Base-by-base conservation (phyloP, 2,113 vertebrate species). In the Pampusana beccarii region DNA sequence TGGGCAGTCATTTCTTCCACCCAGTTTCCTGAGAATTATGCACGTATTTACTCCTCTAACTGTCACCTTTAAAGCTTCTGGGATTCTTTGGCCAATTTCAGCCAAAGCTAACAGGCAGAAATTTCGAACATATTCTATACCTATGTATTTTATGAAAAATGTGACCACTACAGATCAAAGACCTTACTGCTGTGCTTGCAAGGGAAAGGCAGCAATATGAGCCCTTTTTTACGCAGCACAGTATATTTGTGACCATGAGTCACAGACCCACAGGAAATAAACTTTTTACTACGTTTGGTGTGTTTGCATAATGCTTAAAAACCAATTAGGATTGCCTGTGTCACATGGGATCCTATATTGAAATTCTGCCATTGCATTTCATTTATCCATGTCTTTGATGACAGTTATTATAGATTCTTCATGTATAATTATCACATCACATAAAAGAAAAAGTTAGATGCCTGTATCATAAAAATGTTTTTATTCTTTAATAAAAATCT, bases 81-180 rank as follows among this genome's bases (percentile, higher is more conserved):
- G 20, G 34, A 48, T 81, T 91, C 61, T 95, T 93, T 87, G 77
- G 44, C 28, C 50, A 69, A 50, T 90, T 92, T 79, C n/a, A 88
- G 58, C 51, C 11, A 3, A 66, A 92, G 46, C 13, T 80, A 93
- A 86, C 13, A 28, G 58, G 17, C 11, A 88, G 72, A 80, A 56
- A 51, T 86, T 88, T 91, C 3, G 15, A 94, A 78, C 48, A 13
- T 89, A 53, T 28, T 67, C 26, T 71, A 26, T 75, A 48, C 20
- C 53, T 81, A 57, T 11, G 3, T 67, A 51, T 71, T 71, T 67
- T 72, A 56, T 56, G 29, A 48, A 53, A 93, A 86, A 66, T 11
- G 25, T 74, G 86, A 56, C 60, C 33, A 67, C 33, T 71, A 24
- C 26, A 60, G 38, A 67, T 75, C 51, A 74, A 92, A 89, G 42